phyloP scores from a whole-genome alignment of 2,113 vertebrate genomes.

The Tonatia bakeri region DNA sequence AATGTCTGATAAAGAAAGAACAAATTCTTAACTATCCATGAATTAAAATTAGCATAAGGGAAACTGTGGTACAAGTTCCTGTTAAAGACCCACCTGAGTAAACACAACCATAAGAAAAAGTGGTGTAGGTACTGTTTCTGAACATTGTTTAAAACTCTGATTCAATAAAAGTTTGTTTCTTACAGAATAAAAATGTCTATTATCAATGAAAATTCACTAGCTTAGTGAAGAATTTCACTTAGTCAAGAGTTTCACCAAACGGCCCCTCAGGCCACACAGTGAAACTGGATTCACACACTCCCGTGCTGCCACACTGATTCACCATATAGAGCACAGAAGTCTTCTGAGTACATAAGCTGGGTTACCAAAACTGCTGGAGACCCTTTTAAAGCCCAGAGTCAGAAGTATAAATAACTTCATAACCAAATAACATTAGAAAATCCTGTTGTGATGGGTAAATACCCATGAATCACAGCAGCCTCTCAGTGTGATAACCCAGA shows the following conservation, averaged over 20 bases:
- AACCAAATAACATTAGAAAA: conserved; percentile 65
- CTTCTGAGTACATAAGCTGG: conserved; percentile 37
- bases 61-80: background rate
- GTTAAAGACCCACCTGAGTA: background rate
- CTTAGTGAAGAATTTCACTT: background rate
- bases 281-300: background rate
- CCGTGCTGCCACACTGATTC: background rate
- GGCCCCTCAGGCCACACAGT: background rate
- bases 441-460: conserved; percentile 42
- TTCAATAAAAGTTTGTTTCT: background rate
- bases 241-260: background rate
- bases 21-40: background rate
- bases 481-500: conserved; percentile 32
- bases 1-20: background rate
- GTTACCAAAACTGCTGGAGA: conserved; percentile 57
- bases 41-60: background rate
- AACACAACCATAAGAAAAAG: background rate
- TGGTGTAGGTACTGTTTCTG: background rate
- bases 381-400: conserved; percentile 20
- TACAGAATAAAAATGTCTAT: background rate
- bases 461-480: conserved; percentile 51
- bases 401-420: conserved; percentile 58
- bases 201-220: background rate
- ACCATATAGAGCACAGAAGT: background rate
- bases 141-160: background rate